Percentiles rank a stretch among this genome's conserved stretches.
phyloP scores from a whole-genome alignment of 2,888 invertebrate genomes.

The Microctonus aethiopoides region DNA sequence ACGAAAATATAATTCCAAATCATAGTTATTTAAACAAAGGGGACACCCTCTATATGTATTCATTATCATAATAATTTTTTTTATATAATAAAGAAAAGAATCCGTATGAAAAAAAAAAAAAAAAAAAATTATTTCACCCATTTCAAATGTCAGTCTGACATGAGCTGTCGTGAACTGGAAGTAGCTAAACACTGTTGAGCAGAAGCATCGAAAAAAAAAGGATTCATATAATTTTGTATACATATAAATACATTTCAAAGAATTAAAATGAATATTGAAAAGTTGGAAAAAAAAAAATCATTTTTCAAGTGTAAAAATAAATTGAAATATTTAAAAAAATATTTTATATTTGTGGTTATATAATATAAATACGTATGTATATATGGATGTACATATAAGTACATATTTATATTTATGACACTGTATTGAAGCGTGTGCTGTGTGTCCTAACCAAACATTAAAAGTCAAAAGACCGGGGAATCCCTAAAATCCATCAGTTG shows the following conservation, averaged over 20 bases:
- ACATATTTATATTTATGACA: neutral
- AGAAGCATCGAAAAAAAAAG: neutral
- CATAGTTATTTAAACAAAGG: neutral
- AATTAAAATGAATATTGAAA: too few species aligned
- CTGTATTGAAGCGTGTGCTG: neutral
- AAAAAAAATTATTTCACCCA: constrained; percentile 23
- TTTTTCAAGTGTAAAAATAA: too few species aligned
- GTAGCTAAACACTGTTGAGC: neutral
- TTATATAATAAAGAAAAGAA: neutral
- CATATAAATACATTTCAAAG: neutral
- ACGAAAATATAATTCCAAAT: neutral
- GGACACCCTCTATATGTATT: neutral
- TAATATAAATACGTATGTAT: too few species aligned
- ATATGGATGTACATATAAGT: neutral
- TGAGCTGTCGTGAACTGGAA: constrained; percentile 19
- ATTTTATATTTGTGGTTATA: too few species aligned
- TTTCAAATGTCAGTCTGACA: constrained; percentile 24
- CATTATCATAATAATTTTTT: neutral
- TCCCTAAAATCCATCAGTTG: neutral
- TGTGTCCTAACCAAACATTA: neutral
- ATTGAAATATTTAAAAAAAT: too few species aligned
- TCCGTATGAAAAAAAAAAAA: neutral
- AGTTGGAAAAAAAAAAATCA: too few species aligned
- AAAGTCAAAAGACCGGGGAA: neutral
- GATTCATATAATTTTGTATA: neutral